Conservation (phyloP, 1,140 invertebrate species). For the Aphelenchoides fujianensis region DNA sequence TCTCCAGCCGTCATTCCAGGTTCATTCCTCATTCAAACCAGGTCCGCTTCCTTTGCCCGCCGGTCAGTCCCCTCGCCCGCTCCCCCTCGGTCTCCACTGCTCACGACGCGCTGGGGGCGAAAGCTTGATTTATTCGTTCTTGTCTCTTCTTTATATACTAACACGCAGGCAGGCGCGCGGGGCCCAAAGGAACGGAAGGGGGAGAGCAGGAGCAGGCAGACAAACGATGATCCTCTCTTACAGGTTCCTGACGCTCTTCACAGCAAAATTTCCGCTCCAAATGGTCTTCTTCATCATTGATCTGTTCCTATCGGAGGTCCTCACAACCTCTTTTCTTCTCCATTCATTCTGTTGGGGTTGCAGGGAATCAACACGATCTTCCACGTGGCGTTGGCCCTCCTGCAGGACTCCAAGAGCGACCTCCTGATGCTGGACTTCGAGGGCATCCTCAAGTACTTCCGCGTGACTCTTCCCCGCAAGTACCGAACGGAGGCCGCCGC, state of each 20-base stretch:
- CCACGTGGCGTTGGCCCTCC: conserved; percentile 85
- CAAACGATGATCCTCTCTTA: no score
- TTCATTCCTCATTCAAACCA: no score
- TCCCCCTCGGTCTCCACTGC: no score
- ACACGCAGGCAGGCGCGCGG: no score
- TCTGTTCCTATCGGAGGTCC: conserved; percentile 74
- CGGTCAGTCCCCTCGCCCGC: no score
- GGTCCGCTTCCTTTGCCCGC: no score
- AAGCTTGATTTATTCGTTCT: no score
- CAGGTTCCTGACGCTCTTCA: conserved; percentile 97
- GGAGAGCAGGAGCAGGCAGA: no score
- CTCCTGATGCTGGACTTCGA: conserved; percentile 93
- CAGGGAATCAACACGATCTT: conserved; percentile 86
- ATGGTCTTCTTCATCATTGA: conserved; percentile 96
- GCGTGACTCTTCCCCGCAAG: conserved; percentile 91
- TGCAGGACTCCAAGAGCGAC: conserved; percentile 74
- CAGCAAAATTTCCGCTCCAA: conserved; percentile 92
- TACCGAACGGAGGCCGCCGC: conserved; percentile 85
- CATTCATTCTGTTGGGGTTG: conserved; percentile 61
- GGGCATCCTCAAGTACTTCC: conserved; percentile 82
- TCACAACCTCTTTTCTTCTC: background rate
- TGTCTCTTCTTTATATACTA: no score
- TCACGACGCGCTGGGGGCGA: no score
- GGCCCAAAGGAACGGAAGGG: no score
- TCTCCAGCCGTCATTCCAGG: no score